Evolutionary conservation across 2,888 invertebrate genomes (phyloP).

Genomic region (Furcula furcula): DNA sequence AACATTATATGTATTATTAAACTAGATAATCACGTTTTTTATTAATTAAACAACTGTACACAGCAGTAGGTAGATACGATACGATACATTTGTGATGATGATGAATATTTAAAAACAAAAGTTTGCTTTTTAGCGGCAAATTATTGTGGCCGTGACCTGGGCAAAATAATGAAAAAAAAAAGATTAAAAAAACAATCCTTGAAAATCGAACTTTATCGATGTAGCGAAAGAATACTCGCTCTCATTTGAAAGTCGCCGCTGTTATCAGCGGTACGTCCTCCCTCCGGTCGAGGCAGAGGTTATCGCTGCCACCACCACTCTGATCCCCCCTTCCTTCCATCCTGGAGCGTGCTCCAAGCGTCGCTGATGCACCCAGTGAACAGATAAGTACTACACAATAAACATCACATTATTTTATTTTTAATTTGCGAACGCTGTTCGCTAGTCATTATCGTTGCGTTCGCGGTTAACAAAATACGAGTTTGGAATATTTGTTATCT

Average conservation of each 20-base stretch:
- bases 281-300: constrained; percentile 68
- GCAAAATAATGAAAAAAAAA: neutral
- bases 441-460: constrained; percentile 10
- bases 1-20: too few relatives aligned
- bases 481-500: neutral
- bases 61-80: too few relatives aligned
- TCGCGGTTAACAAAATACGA: neutral
- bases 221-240: constrained; percentile 59
- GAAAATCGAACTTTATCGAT: constrained; percentile 33
- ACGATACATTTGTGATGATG: too few relatives aligned
- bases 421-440: constrained; percentile 24
- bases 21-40: too few relatives aligned
- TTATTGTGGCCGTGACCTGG: too few relatives aligned
- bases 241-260: constrained; percentile 66
- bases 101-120: too few relatives aligned
- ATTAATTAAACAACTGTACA: too few relatives aligned
- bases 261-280: constrained; percentile 64
- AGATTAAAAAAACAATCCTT: constrained; percentile 15
- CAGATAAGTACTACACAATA: constrained; percentile 56
- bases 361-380: constrained; percentile 64
- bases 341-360: constrained; percentile 41
- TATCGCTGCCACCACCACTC: constrained; percentile 57
- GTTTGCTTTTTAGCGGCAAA: too few relatives aligned
- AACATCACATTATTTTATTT: constrained; percentile 44
- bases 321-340: constrained; percentile 48